A percentile compares a stretch with the other conserved stretches of the same genome.
These are phyloP conservation scores for Cynopterus sphinx DNA, from an alignment of 2,797 vertebrate genomes.

Conservation along the genomic window DNA sequence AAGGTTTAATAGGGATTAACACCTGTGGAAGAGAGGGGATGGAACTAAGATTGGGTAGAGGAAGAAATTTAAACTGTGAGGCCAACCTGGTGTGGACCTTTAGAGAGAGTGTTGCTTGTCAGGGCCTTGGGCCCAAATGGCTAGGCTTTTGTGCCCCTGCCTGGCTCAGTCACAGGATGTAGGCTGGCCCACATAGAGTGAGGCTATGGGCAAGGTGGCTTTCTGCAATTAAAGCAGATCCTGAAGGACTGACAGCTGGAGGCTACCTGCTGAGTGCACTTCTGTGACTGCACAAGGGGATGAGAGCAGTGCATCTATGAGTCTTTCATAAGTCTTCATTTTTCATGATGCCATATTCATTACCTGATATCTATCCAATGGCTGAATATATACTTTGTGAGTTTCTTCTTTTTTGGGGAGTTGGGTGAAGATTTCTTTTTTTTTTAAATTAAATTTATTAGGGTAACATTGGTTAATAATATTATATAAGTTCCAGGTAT, in stretches of 20 bases:
- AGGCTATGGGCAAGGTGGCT: not conserved
- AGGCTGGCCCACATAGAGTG: not conserved
- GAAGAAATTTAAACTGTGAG: no score
- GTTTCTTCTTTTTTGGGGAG: no score
- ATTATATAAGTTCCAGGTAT: no score
- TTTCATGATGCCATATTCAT: not conserved
- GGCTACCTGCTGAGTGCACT: not conserved
- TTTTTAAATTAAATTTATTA: no score
- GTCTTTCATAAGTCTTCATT: not conserved
- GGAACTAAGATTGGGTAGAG: no score
- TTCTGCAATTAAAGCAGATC: not conserved
- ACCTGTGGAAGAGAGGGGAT: no score
- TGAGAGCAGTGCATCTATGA: not conserved
- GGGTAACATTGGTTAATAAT: no score
- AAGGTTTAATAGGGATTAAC: no score
- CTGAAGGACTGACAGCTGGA: not conserved
- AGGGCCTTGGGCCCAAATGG: no score
- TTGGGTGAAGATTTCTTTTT: no score
- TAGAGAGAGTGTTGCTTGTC: not conserved
- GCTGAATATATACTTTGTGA: not conserved
- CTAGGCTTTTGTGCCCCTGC: not conserved
- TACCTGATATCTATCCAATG: not conserved
- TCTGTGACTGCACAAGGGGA: accelerated
- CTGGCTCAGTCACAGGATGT: no score
- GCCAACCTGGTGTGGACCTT: not conserved